Evolutionary conservation across 2,888 invertebrate genomes (phyloP).

Genomic region (Nymphalis urticae): DNA sequence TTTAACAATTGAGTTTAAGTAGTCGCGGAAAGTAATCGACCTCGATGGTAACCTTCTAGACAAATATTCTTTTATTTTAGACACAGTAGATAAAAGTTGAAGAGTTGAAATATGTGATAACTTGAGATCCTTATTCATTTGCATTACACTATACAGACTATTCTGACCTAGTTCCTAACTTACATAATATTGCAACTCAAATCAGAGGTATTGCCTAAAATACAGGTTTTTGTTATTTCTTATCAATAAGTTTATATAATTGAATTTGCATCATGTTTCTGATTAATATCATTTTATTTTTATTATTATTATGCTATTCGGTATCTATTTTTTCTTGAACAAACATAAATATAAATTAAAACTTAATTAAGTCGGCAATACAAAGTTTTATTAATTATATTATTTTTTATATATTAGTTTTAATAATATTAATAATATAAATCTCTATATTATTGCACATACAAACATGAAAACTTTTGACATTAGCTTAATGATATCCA

Average conservation of each 20-base stretch:
- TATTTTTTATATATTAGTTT: too few species aligned
- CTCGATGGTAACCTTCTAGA: conserved; percentile 51
- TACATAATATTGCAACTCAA: neutral
- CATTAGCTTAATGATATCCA: too few species aligned
- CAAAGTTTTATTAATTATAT: too few species aligned
- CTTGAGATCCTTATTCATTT: conserved; percentile 19
- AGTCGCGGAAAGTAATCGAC: conserved; percentile 45
- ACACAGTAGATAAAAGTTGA: conserved; percentile 42
- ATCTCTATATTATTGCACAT: too few species aligned
- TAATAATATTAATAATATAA: too few species aligned
- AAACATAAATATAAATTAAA: too few species aligned
- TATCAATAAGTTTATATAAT: neutral
- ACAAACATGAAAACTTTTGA: too few species aligned
- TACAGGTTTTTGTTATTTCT: neutral
- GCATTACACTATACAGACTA: conserved; percentile 11
- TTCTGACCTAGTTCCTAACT: conserved; percentile 8
- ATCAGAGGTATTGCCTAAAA: neutral
- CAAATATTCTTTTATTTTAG: conserved; percentile 46
- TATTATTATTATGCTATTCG: too few species aligned
- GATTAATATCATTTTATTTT: neutral
- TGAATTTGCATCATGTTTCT: neutral
- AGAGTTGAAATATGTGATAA: conserved; percentile 35
- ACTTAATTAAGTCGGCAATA: too few species aligned
- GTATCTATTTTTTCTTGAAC: too few species aligned
- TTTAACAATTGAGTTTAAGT: conserved; percentile 37